Percentiles rank a stretch among this genome's conserved stretches.
Evolutionary conservation across 1,140 invertebrate species (phyloP).

Genomic region (Solenopsis fugax): DNA sequence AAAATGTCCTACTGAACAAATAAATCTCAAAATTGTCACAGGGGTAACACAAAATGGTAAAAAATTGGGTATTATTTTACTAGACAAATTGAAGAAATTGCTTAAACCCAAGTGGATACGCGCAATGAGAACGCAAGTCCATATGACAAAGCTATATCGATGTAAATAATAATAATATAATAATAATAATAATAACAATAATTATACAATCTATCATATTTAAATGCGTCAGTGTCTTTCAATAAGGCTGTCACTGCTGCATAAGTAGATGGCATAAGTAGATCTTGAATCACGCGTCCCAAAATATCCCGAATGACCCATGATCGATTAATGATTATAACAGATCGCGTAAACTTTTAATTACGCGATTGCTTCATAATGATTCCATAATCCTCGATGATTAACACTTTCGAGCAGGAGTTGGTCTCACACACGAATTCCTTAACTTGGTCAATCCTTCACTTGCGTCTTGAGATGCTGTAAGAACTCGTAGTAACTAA

Average conservation of each 20-base stretch:
- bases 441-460: slow-evolving; percentile 88
- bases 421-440: slow-evolving; percentile 44
- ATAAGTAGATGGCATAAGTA: slow-evolving; percentile 64
- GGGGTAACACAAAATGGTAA: slow-evolving; percentile 33
- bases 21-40: slow-evolving; percentile 26
- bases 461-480: slow-evolving; percentile 97
- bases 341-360: not conserved
- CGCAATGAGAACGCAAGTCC: slow-evolving; percentile 23
- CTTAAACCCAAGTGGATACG: slow-evolving; percentile 28
- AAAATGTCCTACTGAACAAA: not conserved
- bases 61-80: slow-evolving; percentile 33
- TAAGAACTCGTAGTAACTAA: slow-evolving; percentile 99
- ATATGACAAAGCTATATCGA: slow-evolving; percentile 27
- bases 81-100: slow-evolving; percentile 26
- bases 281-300: slow-evolving; percentile 33
- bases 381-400: slow-evolving; percentile 46
- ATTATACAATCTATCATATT: slow-evolving; percentile 73
- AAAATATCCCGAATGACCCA: slow-evolving; percentile 57
- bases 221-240: slow-evolving; percentile 74
- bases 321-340: slow-evolving; percentile 37
- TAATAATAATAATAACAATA: slow-evolving; percentile 69
- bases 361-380: slow-evolving; percentile 37
- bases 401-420: slow-evolving; percentile 60
- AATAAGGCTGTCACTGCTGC: slow-evolving; percentile 71
- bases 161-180: slow-evolving; percentile 49